Percentiles rank a stretch among this genome's conserved stretches.
Evolutionary conservation across 2,113 vertebrate genomes (phyloP).

Genomic region (Nibea coibor): DNA sequence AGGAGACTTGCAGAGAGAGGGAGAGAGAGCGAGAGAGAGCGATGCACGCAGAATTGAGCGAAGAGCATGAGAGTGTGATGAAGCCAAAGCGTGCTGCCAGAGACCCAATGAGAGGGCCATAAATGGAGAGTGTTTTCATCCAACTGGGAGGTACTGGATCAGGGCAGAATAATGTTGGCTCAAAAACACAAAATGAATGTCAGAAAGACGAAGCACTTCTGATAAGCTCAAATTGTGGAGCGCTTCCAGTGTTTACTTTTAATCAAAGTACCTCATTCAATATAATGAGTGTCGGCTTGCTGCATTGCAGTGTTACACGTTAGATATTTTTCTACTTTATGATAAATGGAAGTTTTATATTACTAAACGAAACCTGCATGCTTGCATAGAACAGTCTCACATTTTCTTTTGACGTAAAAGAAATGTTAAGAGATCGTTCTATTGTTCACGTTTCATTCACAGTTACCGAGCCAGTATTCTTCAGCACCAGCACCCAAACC

Average conservation of each 20-base stretch:
- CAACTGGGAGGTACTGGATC: constrained; percentile 65
- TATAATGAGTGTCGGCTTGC: constrained; percentile 24
- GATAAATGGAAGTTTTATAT: constrained; percentile 9
- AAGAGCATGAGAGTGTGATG: constrained; percentile 59
- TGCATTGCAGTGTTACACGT: constrained; percentile 14
- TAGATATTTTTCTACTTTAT: constrained; percentile 6
- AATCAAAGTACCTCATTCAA: constrained; percentile 55
- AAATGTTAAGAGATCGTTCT: neutral
- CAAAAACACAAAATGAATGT: constrained; percentile 67
- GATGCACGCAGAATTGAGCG: constrained; percentile 46
- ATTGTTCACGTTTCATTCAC: constrained; percentile 43
- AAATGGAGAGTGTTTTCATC: constrained; percentile 79
- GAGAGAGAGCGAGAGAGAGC: constrained; percentile 3
- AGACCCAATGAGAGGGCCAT: constrained; percentile 69
- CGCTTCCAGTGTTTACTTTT: constrained; percentile 57
- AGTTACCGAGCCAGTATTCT: constrained; percentile 79
- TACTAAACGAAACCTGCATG: neutral
- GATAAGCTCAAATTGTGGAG: constrained; percentile 58
- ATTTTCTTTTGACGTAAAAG: neutral
- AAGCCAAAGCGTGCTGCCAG: constrained; percentile 66
- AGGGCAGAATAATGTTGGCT: constrained; percentile 65
- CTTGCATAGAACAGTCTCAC: neutral
- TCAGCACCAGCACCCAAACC: constrained; percentile 77
- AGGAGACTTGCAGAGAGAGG: constrained; percentile 37
- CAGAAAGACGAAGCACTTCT: constrained; percentile 61